phyloP scores from a whole-genome alignment of 2,113 vertebrate species.

The Apteryx mantelli region DNA sequence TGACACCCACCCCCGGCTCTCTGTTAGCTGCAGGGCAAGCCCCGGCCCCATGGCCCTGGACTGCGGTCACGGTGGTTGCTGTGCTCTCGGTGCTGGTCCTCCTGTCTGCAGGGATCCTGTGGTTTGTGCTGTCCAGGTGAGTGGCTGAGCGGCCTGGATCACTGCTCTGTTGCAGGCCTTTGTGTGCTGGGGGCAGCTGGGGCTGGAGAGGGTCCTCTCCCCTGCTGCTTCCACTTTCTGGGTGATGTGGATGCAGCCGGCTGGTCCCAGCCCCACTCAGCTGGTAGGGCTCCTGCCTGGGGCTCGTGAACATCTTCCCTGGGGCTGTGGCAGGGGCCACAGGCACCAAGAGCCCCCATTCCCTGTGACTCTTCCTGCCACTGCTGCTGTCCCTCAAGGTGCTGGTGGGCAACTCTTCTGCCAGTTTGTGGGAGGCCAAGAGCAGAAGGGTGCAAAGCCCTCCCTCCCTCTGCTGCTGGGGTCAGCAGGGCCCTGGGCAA shows the following conservation, averaged over 20 bases:
- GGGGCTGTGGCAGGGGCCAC: background rate
- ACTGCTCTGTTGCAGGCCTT: background rate
- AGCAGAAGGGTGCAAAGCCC: background rate
- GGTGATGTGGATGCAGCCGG: background rate
- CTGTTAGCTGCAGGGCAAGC: background rate
- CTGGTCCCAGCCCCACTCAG: fast-evolving
- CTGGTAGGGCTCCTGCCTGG: background rate
- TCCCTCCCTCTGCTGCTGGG: background rate
- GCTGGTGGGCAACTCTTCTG: background rate
- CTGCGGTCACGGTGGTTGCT: background rate
- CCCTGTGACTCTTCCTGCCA: background rate
- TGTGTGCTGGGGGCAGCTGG: background rate
- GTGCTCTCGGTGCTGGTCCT: background rate
- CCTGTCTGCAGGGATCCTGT: background rate
- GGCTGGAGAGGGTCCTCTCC: background rate
- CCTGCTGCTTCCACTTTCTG: background rate
- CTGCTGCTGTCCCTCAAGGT: background rate
- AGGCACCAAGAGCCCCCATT: background rate
- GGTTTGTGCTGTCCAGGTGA: background rate
- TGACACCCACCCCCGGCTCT: background rate
- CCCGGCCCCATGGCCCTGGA: background rate
- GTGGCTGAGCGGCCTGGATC: background rate
- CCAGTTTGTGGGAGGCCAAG: background rate
- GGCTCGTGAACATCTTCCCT: background rate
- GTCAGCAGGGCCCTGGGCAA: background rate